A percentile compares a stretch with the other conserved stretches of the same genome.
These are phyloP conservation scores for Leptopilina boulardi DNA, from an alignment of 1,140 invertebrate species.

Conservation along the genomic window DNA sequence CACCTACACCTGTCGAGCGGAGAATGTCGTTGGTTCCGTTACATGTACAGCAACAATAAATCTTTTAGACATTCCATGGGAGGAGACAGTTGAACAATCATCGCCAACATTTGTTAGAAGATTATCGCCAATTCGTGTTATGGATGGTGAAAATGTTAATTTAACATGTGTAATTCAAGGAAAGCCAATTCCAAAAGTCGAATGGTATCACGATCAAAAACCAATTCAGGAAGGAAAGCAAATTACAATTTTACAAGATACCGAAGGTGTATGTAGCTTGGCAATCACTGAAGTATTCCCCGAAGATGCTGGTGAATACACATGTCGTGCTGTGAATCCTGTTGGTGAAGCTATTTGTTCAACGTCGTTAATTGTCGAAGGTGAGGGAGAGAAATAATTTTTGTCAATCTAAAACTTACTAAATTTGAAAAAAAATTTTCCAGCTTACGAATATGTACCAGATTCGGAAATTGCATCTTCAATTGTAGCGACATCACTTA, in stretches of 20 bases:
- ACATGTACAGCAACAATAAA: slow-evolving; percentile 88
- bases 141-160: slow-evolving; percentile 93
- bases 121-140: slow-evolving; percentile 86
- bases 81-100: slow-evolving; percentile 79
- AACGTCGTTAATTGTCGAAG: slow-evolving; percentile 89
- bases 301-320: slow-evolving; percentile 93
- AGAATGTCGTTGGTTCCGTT: slow-evolving; percentile 91
- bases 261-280: slow-evolving; percentile 88
- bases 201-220: slow-evolving; percentile 88
- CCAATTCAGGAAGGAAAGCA: slow-evolving; percentile 87
- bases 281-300: slow-evolving; percentile 95
- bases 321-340: slow-evolving; percentile 88
- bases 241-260: slow-evolving; percentile 84
- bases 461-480: slow-evolving; percentile 88
- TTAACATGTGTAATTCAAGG: slow-evolving; percentile 86
- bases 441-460: slow-evolving; percentile 95
- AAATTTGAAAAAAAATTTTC: slow-evolving; percentile 28
- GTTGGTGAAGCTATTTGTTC: slow-evolving; percentile 89
- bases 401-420: not conserved
- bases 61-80: slow-evolving; percentile 80
- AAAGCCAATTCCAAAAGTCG: slow-evolving; percentile 88
- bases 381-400: slow-evolving; percentile 74
- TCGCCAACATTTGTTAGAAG: slow-evolving; percentile 86
- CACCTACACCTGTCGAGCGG: slow-evolving; percentile 90
- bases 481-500: slow-evolving; percentile 73